A percentile compares a stretch with the other conserved stretches of the same genome.
These are phyloP conservation scores for Amblyornis subalaris DNA, from an alignment of 2,113 vertebrate genomes.

Conservation along the genomic window DNA sequence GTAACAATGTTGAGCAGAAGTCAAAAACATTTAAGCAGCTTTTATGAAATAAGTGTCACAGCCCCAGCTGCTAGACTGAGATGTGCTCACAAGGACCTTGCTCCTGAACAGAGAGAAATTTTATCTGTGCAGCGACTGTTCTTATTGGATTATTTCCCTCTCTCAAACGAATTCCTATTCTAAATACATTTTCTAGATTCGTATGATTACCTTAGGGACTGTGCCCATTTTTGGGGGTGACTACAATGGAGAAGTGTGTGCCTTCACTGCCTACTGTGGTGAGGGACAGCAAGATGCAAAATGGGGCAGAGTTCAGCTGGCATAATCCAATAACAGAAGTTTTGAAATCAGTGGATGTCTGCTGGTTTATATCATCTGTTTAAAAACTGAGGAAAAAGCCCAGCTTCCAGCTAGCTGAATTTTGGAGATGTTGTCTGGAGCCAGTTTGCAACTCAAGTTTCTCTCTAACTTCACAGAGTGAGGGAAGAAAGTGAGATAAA, in stretches of 20 bases:
- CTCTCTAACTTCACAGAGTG: not conserved
- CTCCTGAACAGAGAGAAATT: not conserved
- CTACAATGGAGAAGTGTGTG: not conserved
- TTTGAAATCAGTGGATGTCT: conserved; percentile 18
- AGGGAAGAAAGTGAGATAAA: not conserved
- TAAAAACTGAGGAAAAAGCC: conserved; percentile 7
- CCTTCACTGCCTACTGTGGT: not conserved
- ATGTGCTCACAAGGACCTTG: not conserved
- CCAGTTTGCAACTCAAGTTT: not conserved
- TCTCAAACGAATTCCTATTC: not conserved
- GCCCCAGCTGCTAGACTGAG: not conserved
- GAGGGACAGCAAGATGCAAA: not conserved
- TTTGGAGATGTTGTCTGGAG: not conserved
- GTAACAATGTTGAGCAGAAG: not conserved
- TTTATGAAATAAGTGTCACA: not conserved
- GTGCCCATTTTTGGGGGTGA: not conserved
- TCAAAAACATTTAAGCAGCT: not conserved
- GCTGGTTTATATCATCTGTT: conserved; percentile 20
- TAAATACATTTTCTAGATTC: not conserved
- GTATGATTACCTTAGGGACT: not conserved
- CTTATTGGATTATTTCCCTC: not conserved
- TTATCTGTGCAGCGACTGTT: not conserved
- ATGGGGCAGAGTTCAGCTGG: not conserved
- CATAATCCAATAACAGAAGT: not conserved
- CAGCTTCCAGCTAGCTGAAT: not conserved